Percentiles rank a stretch among this genome's conserved stretches.
Evolutionary conservation across 2,797 vertebrate species (phyloP).

Genomic region (Bradypus variegatus): DNA sequence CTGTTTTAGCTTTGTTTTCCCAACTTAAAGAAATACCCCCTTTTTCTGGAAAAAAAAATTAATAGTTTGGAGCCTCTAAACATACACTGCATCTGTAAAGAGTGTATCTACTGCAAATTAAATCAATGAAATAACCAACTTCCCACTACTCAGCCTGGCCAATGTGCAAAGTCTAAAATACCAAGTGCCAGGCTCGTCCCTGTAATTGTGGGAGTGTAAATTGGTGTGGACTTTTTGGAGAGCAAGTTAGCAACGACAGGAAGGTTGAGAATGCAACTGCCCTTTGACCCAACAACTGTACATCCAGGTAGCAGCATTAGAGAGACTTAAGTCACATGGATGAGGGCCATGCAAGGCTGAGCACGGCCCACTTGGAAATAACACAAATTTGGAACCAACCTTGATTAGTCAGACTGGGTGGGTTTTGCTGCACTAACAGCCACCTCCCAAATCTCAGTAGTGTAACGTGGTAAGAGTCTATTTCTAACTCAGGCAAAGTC

Average conservation of each 20-base stretch:
- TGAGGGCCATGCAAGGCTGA: accelerated
- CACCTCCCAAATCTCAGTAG: no score
- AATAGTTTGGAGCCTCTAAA: background rate
- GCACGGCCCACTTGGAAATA: accelerated
- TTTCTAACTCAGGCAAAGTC: background rate
- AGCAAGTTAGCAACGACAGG: accelerated
- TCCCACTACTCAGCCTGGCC: accelerated
- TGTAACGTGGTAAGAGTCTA: accelerated
- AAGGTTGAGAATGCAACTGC: no score
- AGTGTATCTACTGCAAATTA: background rate
- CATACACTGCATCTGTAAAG: accelerated
- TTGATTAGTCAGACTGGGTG: accelerated
- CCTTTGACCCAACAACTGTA: background rate
- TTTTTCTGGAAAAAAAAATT: background rate
- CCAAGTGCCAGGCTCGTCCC: background rate
- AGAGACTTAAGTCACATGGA: no score
- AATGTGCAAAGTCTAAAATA: accelerated
- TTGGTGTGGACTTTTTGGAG: background rate
- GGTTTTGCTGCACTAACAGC: background rate
- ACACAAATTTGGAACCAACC: accelerated
- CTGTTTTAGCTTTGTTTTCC: no score
- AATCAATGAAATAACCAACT: background rate
- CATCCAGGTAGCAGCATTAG: background rate
- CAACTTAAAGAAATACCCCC: no score
- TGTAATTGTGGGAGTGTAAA: no score